A percentile compares a stretch with the other conserved stretches of the same genome.
Evolutionary conservation across 2,888 invertebrate genomes (phyloP).

Genomic region (Mactromeris polynyma): DNA sequence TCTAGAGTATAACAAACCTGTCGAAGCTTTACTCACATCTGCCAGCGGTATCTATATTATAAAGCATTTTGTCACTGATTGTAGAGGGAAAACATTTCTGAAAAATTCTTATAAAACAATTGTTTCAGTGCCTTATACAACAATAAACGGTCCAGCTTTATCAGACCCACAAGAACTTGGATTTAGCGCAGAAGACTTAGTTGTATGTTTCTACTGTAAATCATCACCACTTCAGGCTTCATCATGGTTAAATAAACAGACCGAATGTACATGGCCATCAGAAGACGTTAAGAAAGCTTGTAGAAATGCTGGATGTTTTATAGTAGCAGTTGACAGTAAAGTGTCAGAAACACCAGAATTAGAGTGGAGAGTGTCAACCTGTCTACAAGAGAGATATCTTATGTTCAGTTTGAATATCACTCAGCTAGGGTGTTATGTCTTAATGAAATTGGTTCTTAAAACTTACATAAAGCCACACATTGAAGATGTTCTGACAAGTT

Average conservation of each 20-base stretch:
- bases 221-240: background rate
- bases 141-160: background rate
- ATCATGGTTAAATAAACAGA: background rate
- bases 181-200: background rate
- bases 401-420: slow-evolving; percentile 1
- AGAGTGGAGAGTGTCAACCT: slow-evolving; percentile 26
- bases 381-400: background rate
- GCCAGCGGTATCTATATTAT: too few relatives aligned
- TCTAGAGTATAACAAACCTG: too few relatives aligned
- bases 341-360: background rate
- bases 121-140: background rate
- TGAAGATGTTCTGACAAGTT: slow-evolving; percentile 10
- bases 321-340: background rate
- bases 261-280: background rate
- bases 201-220: background rate
- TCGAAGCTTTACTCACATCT: too few relatives aligned
- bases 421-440: slow-evolving; percentile 15
- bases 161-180: too few relatives aligned
- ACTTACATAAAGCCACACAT: background rate
- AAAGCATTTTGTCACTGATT: too few relatives aligned
- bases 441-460: slow-evolving; percentile 16
- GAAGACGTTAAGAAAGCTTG: background rate
- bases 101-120: too few relatives aligned
- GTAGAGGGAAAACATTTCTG: too few relatives aligned
- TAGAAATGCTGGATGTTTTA: background rate